Conservation (phyloP, 2,888 invertebrate species). For the Vandiemenella viatica region DNA sequence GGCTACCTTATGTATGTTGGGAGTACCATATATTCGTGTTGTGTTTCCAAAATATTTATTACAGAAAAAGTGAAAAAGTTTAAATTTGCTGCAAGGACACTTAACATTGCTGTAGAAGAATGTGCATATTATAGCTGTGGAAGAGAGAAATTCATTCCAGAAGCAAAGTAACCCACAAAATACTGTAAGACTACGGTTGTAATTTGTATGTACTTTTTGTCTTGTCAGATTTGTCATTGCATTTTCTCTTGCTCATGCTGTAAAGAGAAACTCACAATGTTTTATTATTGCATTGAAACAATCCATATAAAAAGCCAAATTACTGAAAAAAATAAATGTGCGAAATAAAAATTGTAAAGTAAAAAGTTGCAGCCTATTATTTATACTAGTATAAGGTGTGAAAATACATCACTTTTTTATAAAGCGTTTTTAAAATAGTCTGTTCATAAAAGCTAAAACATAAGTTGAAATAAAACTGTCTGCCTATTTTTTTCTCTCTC, state of each 20-base stretch:
- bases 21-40: background rate
- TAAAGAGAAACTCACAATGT: constrained; percentile 6
- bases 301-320: constrained; percentile 8
- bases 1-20: constrained; percentile 3
- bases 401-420: background rate
- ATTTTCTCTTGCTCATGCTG: constrained; percentile 10
- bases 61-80: background rate
- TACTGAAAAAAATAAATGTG: constrained; percentile 11
- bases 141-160: background rate
- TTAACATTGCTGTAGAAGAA: constrained; percentile 3
- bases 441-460: constrained; percentile 4
- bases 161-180: constrained; percentile 5
- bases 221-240: constrained; percentile 16
- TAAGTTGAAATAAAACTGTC: constrained; percentile 2
- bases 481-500: background rate
- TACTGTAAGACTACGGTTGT: constrained; percentile 14
- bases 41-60: constrained; percentile 1
- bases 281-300: constrained; percentile 11
- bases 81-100: constrained; percentile 1
- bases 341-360: constrained; percentile 10
- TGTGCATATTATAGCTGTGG: constrained; percentile 3
- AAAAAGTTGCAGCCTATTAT: constrained; percentile 9
- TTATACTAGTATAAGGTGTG: constrained; percentile 7
- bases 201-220: constrained; percentile 16
- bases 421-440: constrained; percentile 1